A percentile compares a stretch with the other conserved stretches of the same genome.
Conservation (phyloP, 2,888 invertebrate genomes). For the Lithosia quadra region DNA sequence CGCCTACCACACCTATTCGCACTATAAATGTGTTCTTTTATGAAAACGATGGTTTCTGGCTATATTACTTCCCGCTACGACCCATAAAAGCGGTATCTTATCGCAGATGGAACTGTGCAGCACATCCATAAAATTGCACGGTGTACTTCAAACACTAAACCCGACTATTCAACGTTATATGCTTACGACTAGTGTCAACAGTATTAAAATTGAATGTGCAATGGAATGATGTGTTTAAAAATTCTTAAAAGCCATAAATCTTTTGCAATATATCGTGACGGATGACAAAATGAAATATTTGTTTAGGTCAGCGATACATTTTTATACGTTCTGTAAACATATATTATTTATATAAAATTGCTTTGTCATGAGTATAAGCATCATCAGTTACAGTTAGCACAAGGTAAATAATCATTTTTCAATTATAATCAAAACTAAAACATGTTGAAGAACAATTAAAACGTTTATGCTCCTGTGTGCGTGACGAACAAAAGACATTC, state of each 20-base stretch:
- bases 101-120: slow-evolving; percentile 1
- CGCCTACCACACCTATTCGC: too few species aligned
- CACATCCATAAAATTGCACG: neutral
- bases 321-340: slow-evolving; percentile 8
- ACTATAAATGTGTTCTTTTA: neutral
- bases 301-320: slow-evolving; percentile 10
- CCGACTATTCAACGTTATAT: slow-evolving; percentile 1
- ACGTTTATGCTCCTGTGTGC: neutral
- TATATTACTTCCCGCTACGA: neutral
- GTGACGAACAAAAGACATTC: neutral
- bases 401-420: neutral
- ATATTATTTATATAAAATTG: slow-evolving; percentile 5
- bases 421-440: too few species aligned
- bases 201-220: neutral
- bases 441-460: too few species aligned
- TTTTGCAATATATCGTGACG: slow-evolving; percentile 11
- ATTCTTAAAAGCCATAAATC: neutral
- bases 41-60: neutral
- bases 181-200: slow-evolving; percentile 2
- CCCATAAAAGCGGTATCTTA: neutral
- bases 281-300: slow-evolving; percentile 12
- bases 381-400: too few species aligned
- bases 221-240: slow-evolving; percentile 4
- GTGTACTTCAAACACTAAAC: neutral
- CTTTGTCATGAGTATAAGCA: neutral